phyloP scores from a whole-genome alignment of 2,797 vertebrate genomes.

The Megalops cyprinoides region DNA sequence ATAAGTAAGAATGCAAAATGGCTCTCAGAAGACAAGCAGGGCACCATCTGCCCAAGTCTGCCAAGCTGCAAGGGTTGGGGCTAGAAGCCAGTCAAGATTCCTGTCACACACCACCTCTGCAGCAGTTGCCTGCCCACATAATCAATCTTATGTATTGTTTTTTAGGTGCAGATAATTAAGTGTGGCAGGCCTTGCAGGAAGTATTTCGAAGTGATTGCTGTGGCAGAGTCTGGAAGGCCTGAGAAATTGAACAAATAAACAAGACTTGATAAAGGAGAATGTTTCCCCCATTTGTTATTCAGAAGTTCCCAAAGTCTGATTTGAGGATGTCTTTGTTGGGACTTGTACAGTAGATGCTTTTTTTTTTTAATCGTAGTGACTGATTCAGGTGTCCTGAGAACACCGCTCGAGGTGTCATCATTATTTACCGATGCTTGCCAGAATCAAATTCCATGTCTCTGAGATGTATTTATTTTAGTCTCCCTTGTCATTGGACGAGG shows the following conservation, averaged over 20 bases:
- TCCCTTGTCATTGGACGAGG: background rate
- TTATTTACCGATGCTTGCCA: background rate
- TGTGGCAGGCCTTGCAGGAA: background rate
- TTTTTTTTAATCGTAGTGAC: background rate
- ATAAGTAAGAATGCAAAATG: background rate
- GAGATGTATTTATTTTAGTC: background rate
- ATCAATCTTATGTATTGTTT: background rate
- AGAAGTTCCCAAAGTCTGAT: background rate
- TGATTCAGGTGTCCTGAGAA: background rate
- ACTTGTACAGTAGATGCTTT: background rate
- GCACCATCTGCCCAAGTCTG: too few species aligned
- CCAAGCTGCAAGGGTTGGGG: background rate
- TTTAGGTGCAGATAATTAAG: background rate
- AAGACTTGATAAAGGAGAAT: background rate
- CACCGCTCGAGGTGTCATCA: too few species aligned
- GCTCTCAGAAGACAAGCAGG: background rate
- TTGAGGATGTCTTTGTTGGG: background rate
- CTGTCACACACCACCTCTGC: too few species aligned
- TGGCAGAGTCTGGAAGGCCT: background rate
- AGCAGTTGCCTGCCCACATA: background rate
- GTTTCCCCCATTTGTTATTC: background rate
- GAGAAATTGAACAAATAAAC: background rate
- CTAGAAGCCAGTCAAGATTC: background rate
- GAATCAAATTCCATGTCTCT: background rate
- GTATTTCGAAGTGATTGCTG: background rate